Percentiles rank a stretch among this genome's conserved stretches.
Conservation (phyloP, 2,797 vertebrate species). For the Trachops cirrhosus region DNA sequence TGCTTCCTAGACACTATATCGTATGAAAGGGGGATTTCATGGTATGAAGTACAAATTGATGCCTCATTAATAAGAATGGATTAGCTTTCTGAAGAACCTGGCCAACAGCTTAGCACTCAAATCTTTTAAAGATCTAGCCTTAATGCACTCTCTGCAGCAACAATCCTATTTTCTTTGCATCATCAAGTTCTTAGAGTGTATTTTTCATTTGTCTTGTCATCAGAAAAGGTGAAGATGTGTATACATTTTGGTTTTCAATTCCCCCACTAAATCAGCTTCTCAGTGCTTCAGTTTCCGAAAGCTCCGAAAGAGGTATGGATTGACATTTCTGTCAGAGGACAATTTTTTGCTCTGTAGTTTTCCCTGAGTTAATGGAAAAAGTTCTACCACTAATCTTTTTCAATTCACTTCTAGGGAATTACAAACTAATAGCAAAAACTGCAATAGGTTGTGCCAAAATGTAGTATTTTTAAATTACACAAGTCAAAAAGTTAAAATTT, state of each 20-base stretch:
- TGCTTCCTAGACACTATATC: neutral
- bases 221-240: conserved; percentile 53
- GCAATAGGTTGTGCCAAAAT: conserved; percentile 53
- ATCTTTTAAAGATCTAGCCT: conserved; percentile 50
- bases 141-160: conserved; percentile 54
- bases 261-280: conserved; percentile 53
- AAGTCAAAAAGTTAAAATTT: conserved; percentile 31
- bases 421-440: conserved; percentile 49
- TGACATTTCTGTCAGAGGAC: conserved; percentile 64
- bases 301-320: conserved; percentile 53
- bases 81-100: conserved; percentile 49
- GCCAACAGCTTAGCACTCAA: conserved; percentile 38
- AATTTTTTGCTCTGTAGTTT: conserved; percentile 67
- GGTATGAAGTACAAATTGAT: conserved; percentile 52
- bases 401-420: conserved; percentile 59
- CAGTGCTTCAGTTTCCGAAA: conserved; percentile 44
- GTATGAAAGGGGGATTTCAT: neutral
- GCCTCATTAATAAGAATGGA: conserved; percentile 56
- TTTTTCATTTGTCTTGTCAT: conserved; percentile 59
- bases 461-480: conserved; percentile 37
- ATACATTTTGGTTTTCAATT: conserved; percentile 61
- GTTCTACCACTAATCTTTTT: conserved; percentile 66
- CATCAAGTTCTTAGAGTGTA: conserved; percentile 61
- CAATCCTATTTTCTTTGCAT: conserved; percentile 61
- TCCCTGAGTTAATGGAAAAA: conserved; percentile 51